These are phyloP conservation scores for Rattus rattus DNA, from an alignment of 2,113 vertebrate species.

Conservation along the genomic window DNA sequence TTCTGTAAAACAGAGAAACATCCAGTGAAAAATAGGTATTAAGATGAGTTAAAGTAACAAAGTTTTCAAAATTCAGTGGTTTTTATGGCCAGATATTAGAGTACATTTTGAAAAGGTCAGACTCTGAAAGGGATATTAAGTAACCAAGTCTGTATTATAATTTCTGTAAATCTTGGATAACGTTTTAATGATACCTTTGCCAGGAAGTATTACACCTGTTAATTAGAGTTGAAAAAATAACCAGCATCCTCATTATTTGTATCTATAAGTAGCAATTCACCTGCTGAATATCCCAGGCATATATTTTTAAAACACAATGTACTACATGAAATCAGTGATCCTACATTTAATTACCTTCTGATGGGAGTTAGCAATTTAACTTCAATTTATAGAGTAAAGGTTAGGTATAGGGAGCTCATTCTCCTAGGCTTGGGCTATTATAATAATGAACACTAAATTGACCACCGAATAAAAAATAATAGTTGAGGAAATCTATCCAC, in stretches of 20 bases:
- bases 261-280: slow-evolving; percentile 80
- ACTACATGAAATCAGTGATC: slow-evolving; percentile 78
- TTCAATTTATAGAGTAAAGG: slow-evolving; percentile 82
- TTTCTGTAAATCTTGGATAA: slow-evolving; percentile 79
- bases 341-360: slow-evolving; percentile 84
- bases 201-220: slow-evolving; percentile 85
- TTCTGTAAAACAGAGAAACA: slow-evolving; percentile 44
- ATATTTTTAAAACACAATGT: slow-evolving; percentile 84
- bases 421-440: slow-evolving; percentile 78
- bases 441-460: slow-evolving; percentile 79
- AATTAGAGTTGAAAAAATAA: slow-evolving; percentile 85
- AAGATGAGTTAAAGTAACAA: slow-evolving; percentile 57
- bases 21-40: slow-evolving; percentile 41
- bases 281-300: slow-evolving; percentile 77
- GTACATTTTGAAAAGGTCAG: slow-evolving; percentile 83
- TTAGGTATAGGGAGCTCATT: slow-evolving; percentile 76
- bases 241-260: slow-evolving; percentile 80
- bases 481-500: slow-evolving; percentile 33
- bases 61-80: slow-evolving; percentile 71
- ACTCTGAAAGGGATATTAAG: slow-evolving; percentile 80
- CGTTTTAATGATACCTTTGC: slow-evolving; percentile 83
- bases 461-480: slow-evolving; percentile 71
- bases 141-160: slow-evolving; percentile 73
- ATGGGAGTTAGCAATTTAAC: slow-evolving; percentile 82
- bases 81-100: slow-evolving; percentile 79